phyloP scores from a whole-genome alignment of 2,113 vertebrate genomes.

The Phalacrocorax carbo region DNA sequence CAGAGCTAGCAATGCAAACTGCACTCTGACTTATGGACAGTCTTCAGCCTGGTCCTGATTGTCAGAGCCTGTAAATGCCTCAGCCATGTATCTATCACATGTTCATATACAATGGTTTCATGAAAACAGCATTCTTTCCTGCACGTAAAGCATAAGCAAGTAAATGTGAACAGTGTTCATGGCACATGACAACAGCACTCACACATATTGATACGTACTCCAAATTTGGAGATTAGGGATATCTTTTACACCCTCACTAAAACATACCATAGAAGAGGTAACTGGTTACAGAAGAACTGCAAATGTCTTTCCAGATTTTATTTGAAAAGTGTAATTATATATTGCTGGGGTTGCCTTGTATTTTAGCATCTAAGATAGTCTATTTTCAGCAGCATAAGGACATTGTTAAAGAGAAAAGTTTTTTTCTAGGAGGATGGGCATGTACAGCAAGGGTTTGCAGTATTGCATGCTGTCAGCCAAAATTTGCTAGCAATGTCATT shows the following conservation, averaged over 20 bases:
- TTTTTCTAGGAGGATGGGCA: conserved; percentile 45
- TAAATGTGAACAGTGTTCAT: not conserved
- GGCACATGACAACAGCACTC: not conserved
- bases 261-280: not conserved
- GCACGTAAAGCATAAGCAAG: not conserved
- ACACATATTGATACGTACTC: not conserved
- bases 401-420: not conserved
- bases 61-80: not conserved
- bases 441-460: conserved; percentile 42
- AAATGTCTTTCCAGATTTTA: not conserved
- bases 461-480: conserved; percentile 71
- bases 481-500: conserved; percentile 71
- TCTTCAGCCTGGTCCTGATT: not conserved
- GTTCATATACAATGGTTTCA: not conserved
- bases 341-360: not conserved
- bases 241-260: not conserved
- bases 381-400: not conserved
- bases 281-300: not conserved
- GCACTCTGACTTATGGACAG: not conserved
- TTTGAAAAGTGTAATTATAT: not conserved
- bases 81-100: not conserved
- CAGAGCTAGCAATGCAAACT: not conserved
- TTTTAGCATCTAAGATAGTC: not conserved
- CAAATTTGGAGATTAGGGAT: not conserved
- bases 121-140: not conserved